Base-by-base conservation (phyloP, 2,113 vertebrate species). In the Labeo catla region DNA sequence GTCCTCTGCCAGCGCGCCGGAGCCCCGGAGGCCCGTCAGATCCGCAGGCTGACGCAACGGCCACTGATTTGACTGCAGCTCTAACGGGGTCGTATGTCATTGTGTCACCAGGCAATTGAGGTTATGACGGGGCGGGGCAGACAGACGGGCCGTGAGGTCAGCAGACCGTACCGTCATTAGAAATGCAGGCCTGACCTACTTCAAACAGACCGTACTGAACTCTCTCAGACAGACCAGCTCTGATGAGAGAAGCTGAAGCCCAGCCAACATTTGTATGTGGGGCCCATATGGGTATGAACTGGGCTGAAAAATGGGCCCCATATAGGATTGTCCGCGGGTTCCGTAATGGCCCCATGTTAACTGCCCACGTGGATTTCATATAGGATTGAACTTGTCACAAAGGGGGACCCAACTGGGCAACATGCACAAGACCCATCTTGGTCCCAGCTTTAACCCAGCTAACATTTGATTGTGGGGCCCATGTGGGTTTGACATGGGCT, bases 181-280 rank as follows among this genome's bases (percentile, higher is more conserved):
- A 95, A 95, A 96, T 95, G 94, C 95, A 94, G 95, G 93, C 90
- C 95, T 98, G 96, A 97, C 96, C 96, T 97, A 97, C 95, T 97
- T 97, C 93, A 94, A 94, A 93, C 93, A 93, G 92, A 94, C 93
- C 13, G 4, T 47, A 80, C 36, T 34, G 47, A 34, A 84, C 79
- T 61, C n/a, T 57, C 66, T n/a, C n/a, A 79, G 76, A 81, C 78
- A 8, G 28, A 63, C 7, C n/a, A 4, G 59, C 9, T 47, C 12
- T 81, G 39, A 23, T 21, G 8, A 16, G 2, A 28, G 59, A 8
- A 43, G 36, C 5, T 39, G 19, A 8, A 57, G n/a, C n/a, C n/a
- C n/a, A n/a, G n/a, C n/a, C n/a, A n/a, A n/a, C n/a, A n/a, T n/a
- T n/a, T n/a, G n/a, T n/a, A n/a, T n/a, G n/a, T n/a, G n/a, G n/a